Conservation (phyloP, 1,140 invertebrate genomes). For the Phthorimaea operculella region DNA sequence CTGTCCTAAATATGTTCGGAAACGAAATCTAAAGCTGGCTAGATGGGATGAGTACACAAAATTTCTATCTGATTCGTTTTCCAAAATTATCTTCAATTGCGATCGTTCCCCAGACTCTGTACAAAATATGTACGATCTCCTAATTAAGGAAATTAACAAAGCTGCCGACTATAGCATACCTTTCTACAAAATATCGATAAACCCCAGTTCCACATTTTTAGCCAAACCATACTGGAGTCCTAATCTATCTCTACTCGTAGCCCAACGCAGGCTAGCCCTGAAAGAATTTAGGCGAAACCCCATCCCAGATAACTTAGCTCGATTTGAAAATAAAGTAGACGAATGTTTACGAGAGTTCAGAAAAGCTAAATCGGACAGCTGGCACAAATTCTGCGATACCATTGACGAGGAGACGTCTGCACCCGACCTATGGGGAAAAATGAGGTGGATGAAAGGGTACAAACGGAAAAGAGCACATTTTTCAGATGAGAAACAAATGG, state of each 20-base stretch:
- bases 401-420: slow-evolving; percentile 10
- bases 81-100: no score
- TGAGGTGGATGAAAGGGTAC: slow-evolving; percentile 22
- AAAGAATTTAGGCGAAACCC: slow-evolving; percentile 25
- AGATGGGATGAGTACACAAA: slow-evolving; percentile 16
- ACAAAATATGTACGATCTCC: no score
- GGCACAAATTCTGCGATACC: slow-evolving; percentile 18
- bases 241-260: slow-evolving; percentile 20
- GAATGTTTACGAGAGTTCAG: slow-evolving; percentile 3
- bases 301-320: slow-evolving; percentile 24
- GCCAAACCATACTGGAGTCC: slow-evolving; percentile 29
- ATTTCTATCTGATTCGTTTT: not conserved
- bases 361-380: slow-evolving; percentile 11
- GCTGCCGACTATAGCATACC: slow-evolving; percentile 23
- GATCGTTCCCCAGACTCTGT: no score
- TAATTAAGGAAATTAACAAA: slow-evolving; percentile 9
- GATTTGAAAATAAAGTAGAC: slow-evolving; percentile 16
- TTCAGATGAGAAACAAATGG: not conserved
- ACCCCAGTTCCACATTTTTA: slow-evolving; percentile 17
- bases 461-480: not conserved
- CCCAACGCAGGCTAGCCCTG: slow-evolving; percentile 25
- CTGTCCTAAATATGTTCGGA: slow-evolving; percentile 6
- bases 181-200: slow-evolving; percentile 9
- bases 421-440: slow-evolving; percentile 18
- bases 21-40: slow-evolving; percentile 22